These are phyloP conservation scores for Drosophila eohydei DNA, from an alignment of 2,888 invertebrate genomes.

Conservation along the genomic window DNA sequence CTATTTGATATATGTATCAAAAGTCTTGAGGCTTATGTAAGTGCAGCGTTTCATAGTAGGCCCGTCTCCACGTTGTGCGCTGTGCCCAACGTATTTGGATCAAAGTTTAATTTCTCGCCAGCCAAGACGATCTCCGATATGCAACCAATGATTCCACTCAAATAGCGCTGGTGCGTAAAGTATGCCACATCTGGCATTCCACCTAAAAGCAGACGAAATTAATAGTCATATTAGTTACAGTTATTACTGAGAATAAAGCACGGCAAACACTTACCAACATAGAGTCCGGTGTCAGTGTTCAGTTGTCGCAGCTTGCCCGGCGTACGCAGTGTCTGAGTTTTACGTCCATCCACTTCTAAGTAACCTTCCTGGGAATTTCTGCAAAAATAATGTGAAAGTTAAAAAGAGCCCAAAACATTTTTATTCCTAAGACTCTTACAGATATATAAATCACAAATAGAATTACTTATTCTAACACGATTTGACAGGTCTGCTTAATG, in stretches of 20 bases:
- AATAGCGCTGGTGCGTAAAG: slow-evolving; percentile 90
- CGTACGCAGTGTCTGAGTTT: slow-evolving; percentile 91
- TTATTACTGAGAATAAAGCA: background rate
- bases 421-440: too few species aligned
- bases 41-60: slow-evolving; percentile 84
- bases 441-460: background rate
- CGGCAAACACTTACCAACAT: slow-evolving; percentile 89
- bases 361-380: slow-evolving; percentile 95
- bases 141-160: slow-evolving; percentile 92
- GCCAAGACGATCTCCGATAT: slow-evolving; percentile 93
- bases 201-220: slow-evolving; percentile 86
- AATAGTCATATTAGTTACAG: background rate
- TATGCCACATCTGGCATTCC: slow-evolving; percentile 91
- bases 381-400: slow-evolving; percentile 25
- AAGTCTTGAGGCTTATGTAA: slow-evolving; percentile 72
- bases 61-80: slow-evolving; percentile 85
- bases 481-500: background rate
- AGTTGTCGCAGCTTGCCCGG: slow-evolving; percentile 94
- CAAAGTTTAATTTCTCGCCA: slow-evolving; percentile 90
- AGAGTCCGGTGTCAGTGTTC: slow-evolving; percentile 94
- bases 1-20: slow-evolving; percentile 82
- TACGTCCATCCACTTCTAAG: slow-evolving; percentile 94
- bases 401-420: too few species aligned
- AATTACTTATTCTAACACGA: background rate
- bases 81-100: slow-evolving; percentile 84